A percentile compares a stretch with the other conserved stretches of the same genome.
phyloP scores from a whole-genome alignment of 1,140 invertebrate genomes.

The Zaprionus taronus region DNA sequence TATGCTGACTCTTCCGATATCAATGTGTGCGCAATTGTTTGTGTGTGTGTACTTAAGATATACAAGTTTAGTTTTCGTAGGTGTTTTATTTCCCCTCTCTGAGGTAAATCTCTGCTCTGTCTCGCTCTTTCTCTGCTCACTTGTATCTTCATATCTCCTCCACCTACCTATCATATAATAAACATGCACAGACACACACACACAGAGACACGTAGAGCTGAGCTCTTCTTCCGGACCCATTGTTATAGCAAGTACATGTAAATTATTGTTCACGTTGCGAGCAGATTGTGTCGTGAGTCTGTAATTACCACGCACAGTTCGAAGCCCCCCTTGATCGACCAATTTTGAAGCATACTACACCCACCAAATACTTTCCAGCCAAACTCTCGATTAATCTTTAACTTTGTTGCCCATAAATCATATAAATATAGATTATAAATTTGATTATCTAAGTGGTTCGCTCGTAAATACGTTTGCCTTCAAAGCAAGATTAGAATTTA shows the following conservation, averaged over 20 bases:
- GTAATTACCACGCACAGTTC: slow-evolving; percentile 66
- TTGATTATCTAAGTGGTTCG: neutral
- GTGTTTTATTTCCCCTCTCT: slow-evolving; percentile 36
- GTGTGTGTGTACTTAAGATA: slow-evolving; percentile 2
- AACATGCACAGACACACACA: slow-evolving; percentile 18
- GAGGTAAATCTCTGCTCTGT: neutral
- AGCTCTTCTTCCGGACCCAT: slow-evolving; percentile 73
- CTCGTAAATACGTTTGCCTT: neutral
- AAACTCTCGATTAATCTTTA: slow-evolving; percentile 21
- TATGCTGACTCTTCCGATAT: slow-evolving; percentile 19
- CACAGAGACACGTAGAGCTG: neutral
- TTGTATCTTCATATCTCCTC: slow-evolving; percentile 22
- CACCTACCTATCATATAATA: slow-evolving; percentile 37
- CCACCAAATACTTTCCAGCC: neutral
- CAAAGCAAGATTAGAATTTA: neutral
- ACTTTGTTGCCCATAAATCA: slow-evolving; percentile 9
- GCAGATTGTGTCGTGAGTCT: slow-evolving; percentile 71
- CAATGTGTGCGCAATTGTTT: neutral
- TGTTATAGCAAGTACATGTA: slow-evolving; percentile 78
- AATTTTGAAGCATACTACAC: neutral
- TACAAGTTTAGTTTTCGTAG: slow-evolving; percentile 23
- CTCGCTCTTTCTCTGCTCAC: neutral
- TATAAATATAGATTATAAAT: slow-evolving; percentile 3
- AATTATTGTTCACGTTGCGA: slow-evolving; percentile 70
- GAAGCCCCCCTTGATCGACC: slow-evolving; percentile 20